Percentiles rank a stretch among this genome's conserved stretches.
Evolutionary conservation across 2,797 vertebrate species (phyloP).

Genomic region (Sparus aurata): DNA sequence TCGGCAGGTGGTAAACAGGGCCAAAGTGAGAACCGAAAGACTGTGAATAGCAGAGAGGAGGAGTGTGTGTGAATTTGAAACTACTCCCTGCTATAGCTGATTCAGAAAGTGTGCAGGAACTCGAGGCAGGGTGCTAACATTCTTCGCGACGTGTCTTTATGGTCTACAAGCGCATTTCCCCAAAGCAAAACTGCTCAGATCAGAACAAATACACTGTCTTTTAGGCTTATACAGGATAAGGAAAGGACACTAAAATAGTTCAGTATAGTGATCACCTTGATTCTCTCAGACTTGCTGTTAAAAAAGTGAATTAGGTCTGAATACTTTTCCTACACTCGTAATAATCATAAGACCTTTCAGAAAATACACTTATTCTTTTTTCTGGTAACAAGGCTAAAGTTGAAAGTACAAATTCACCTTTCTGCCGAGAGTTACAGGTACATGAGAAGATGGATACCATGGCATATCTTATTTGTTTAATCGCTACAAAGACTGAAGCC

Average conservation of each 20-base stretch:
- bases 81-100: constrained; percentile 19
- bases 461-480: neutral
- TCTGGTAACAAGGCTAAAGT: too few species aligned
- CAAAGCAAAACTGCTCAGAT: neutral
- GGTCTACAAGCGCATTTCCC: constrained; percentile 6
- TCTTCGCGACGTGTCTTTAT: constrained; percentile 16
- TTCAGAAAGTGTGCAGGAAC: constrained; percentile 33
- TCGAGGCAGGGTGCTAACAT: constrained; percentile 2
- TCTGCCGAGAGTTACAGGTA: neutral
- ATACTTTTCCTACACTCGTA: neutral
- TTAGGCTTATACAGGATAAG: neutral
- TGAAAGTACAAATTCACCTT: neutral
- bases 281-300: neutral
- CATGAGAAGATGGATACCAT: neutral
- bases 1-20: constrained; percentile 61
- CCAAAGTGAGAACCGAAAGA: constrained; percentile 59
- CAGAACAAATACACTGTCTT: neutral
- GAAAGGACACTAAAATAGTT: neutral
- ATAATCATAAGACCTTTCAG: neutral
- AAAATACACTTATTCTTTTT: neutral
- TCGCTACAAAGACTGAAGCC: neutral
- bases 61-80: constrained; percentile 39
- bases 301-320: neutral
- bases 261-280: neutral
- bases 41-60: constrained; percentile 36